Evolutionary conservation across 2,888 invertebrate genomes (phyloP), one percentile per base, ranked within the genome.

Genomic region (Pandemis cinnamomeana): DNA sequence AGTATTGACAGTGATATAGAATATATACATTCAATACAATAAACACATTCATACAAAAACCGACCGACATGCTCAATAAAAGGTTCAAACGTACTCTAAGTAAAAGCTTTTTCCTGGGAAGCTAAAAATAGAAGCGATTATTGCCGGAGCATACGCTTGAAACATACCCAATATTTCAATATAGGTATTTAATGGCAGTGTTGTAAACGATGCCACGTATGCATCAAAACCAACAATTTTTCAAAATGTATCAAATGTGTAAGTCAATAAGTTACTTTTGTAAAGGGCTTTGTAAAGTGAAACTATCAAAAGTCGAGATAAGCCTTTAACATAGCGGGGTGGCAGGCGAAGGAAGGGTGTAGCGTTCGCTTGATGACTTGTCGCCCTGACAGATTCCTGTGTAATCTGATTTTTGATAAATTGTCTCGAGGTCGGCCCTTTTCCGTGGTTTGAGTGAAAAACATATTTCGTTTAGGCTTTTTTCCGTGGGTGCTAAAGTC

Each of bases 321-420:
- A 76, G 76, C 73, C 72, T 70, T 71, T 74, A 74, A 67, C 74
- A 70, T 70, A 48, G 67, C 74, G 67, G 73, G 67, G 58, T 64
- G 73, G 36, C 70, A 46, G 61, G 66, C 67, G 58, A 58, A 58
- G 58, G 55, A 71, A 69, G 73, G 73, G 73, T 44, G 72, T 58
- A 58, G 58, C 53, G 53, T 78, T 76, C 79, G 78, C 80, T 82
- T 85, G 86, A 86, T 82, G 82, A 83, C 84, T 86, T 83, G 82
- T 83, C 84, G 80, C 79, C 82, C 79, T 84, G 88, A 86, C 88
- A 86, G 86, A 86, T 85, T 86, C 82, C 81, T 78, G 80, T 84
- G 86, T 87, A 87, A 88, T 88, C 86, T 85, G 83, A 84, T 86
- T 87, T 86, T 84, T 86, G 86, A 87, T 84, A 85, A 86, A 87